Conservation (phyloP, 2,113 vertebrate genomes). For the Aldabrachelys gigantea region DNA sequence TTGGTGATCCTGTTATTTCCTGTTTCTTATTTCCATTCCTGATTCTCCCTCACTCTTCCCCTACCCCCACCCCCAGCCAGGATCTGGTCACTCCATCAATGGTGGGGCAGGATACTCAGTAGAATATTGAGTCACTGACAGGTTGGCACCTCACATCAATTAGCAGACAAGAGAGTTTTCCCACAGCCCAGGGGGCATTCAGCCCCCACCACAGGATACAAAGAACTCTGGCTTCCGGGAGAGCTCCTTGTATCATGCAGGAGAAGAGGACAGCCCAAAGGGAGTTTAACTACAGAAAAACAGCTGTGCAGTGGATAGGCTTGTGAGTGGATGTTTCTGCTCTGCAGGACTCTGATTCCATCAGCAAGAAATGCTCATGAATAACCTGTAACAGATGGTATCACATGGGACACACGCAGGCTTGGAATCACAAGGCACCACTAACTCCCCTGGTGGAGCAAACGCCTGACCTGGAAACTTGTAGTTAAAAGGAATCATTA, state of each 20-base stretch:
- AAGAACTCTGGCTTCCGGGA: neutral
- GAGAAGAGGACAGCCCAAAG: rapidly evolving
- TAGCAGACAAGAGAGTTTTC: neutral
- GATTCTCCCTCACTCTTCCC: neutral
- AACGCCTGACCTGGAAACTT: conserved; percentile 54
- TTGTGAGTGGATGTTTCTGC: rapidly evolving
- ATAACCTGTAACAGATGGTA: neutral
- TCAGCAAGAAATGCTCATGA: neutral
- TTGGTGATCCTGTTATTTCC: neutral
- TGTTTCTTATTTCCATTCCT: neutral
- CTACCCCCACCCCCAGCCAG: neutral
- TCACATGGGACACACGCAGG: conserved; percentile 1
- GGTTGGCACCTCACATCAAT: neutral
- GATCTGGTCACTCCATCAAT: neutral
- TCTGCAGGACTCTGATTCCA: neutral
- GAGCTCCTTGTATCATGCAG: neutral
- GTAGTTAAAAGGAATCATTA: conserved; percentile 33
- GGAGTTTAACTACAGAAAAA: neutral
- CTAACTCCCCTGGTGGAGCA: neutral
- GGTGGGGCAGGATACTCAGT: neutral
- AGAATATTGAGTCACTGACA: neutral
- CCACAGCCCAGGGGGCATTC: rapidly evolving
- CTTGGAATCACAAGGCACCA: conserved; percentile 22
- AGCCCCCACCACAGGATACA: rapidly evolving
- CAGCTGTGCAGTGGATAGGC: neutral